Evolutionary conservation across 2,888 invertebrate species (phyloP), one percentile per base, ranked within the genome.

Genomic region (Apantesis nais): DNA sequence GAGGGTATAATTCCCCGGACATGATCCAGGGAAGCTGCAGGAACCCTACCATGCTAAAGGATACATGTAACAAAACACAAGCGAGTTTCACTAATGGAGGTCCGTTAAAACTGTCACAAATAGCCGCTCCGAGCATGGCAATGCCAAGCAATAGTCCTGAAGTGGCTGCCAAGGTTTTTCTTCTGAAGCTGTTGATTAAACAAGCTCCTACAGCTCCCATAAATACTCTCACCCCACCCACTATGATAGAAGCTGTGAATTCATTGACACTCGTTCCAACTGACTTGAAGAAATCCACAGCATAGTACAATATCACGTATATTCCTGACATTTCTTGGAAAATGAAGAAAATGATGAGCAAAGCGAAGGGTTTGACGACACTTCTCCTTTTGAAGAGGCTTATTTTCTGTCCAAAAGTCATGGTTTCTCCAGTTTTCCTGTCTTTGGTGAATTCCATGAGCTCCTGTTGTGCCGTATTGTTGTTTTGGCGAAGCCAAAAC

Each of bases 1-100:
- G 93, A 3, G 97, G 97, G 81, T 97, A 97, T 62, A 97, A 85
- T 83, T 97, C 97, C 1, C 97, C 97, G 0, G 96, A 97, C 96
- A 97, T 96, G 41, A 97, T 96, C 97, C 97, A 97, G 0, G 97
- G 97, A 8, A 97, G 91, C 37, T 97, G 97, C 0, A 97, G 88
- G 88, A 97, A 97, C 0, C 97, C 97, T 1, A 97, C 95, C 97
- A 97, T 97, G 74, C 97, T 97, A 82, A 96, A 96, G 0, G 96
- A 96, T 0, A 97, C 97, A 85, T 97, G 97, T 25, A 96, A 91
- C 41, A 97, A 89, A 0, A 97, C 95, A 77, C 97, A 97, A 0
- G 96, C 91, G 5, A 97, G 84, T 39, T 94, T 95, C 2, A 95
- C 83, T 22, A 94, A 74, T 0, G 95, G 94, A 3, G 93, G 93